Conservation (phyloP, 2,888 invertebrate genomes). For the Allacma fusca region DNA sequence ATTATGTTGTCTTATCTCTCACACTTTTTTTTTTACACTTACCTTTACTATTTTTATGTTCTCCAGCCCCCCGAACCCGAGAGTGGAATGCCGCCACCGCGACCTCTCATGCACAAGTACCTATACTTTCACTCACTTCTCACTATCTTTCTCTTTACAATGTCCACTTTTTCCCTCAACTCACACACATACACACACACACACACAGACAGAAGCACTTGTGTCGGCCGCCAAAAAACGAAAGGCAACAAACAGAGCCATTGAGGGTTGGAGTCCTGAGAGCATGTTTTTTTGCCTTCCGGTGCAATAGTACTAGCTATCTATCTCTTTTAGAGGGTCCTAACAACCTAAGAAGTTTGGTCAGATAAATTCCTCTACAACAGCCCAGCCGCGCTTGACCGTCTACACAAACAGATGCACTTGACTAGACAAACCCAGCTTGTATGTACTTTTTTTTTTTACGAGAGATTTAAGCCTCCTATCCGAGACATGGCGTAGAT, state of each 20-base stretch:
- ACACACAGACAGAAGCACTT: no score
- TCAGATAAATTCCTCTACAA: not conserved
- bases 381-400: conserved; percentile 10
- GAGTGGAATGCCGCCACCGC: conserved; percentile 22
- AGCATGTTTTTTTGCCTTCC: not conserved
- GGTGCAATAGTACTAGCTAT: not conserved
- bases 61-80: conserved; percentile 16
- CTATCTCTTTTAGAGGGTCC: not conserved
- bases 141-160: conserved; percentile 4
- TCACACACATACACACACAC: no score
- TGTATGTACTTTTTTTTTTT: not conserved
- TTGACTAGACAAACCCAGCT: not conserved
- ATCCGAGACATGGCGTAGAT: not conserved
- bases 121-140: conserved; percentile 37
- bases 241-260: not conserved
- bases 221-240: not conserved
- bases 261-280: conserved; percentile 3
- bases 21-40: conserved; percentile 18
- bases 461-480: not conserved
- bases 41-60: conserved; percentile 10
- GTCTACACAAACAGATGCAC: conserved; percentile 1
- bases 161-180: not conserved
- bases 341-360: not conserved
- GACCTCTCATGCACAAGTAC: conserved; percentile 2
- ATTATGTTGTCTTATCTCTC: conserved; percentile 41